Percentiles rank a stretch among this genome's conserved stretches.
phyloP scores from a whole-genome alignment of 1,140 invertebrate genomes.

The Drosophila melanica region DNA sequence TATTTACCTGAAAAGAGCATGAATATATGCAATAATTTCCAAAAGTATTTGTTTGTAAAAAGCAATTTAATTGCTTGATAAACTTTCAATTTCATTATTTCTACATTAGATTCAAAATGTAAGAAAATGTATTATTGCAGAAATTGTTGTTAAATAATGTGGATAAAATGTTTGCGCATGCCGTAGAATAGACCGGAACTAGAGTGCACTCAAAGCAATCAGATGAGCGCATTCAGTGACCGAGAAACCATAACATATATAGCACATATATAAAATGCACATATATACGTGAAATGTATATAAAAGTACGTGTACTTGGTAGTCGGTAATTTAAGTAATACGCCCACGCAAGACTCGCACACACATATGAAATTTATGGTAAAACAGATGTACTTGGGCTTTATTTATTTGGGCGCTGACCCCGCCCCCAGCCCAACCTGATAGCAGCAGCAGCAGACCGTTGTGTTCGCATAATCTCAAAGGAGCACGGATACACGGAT shows the following conservation, averaged over 20 bases:
- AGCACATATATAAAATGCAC: slow-evolving; percentile 6
- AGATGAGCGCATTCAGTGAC: slow-evolving; percentile 29
- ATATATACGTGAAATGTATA: slow-evolving; percentile 4
- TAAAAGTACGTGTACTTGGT: neutral
- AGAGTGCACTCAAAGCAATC: slow-evolving; percentile 10
- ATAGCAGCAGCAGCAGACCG: neutral
- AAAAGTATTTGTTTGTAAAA: too few relatives aligned
- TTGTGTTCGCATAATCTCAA: slow-evolving; percentile 71
- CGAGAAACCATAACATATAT: slow-evolving; percentile 19
- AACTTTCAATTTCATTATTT: too few relatives aligned
- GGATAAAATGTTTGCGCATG: neutral
- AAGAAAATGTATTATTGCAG: too few relatives aligned
- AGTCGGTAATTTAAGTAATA: slow-evolving; percentile 40
- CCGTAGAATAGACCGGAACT: slow-evolving; percentile 6
- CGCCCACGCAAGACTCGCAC: slow-evolving; percentile 18
- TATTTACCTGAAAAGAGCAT: too few relatives aligned
- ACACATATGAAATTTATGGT: slow-evolving; percentile 62
- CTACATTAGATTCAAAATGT: too few relatives aligned
- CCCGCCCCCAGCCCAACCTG: slow-evolving; percentile 4
- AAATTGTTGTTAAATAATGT: slow-evolving; percentile 1
- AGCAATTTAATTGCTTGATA: too few relatives aligned
- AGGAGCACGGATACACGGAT: slow-evolving; percentile 41
- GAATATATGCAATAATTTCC: too few relatives aligned
- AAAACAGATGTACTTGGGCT: slow-evolving; percentile 78
- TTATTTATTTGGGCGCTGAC: slow-evolving; percentile 64